Base-by-base conservation (phyloP, 2,797 vertebrate genomes). In the Lutjanus argentimaculatus region DNA sequence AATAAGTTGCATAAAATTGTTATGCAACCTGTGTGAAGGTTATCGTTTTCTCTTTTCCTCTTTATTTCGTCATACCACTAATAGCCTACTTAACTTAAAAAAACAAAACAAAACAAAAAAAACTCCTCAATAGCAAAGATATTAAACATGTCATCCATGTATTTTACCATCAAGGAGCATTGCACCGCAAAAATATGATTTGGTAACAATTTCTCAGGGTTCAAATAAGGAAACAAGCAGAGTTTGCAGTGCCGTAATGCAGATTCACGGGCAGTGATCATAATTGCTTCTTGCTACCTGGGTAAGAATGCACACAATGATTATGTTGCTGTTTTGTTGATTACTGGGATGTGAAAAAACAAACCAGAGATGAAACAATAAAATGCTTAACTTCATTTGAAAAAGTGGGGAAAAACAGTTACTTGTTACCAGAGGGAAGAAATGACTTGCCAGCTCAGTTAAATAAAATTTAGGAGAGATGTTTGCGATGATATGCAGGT, bases 11-110 rank as follows among this genome's bases (percentile, higher is more conserved):
- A 49, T 62, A 66, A 59, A 36, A 58, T 48, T 49, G 43, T 80
- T 77, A 80, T 6, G 53, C 36, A 85, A 78, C 55, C 52, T 40
- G 2, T 8, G 3, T n/a, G 56, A 80, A 72, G 55, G 53, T 49
- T 49, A 22, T 55, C 48, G 57, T 68, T 56, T 65, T 68, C 13
- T 22, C 21, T 8, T 45, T 30, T 40, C 3, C 19, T 43, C 53
- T 67, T 62, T 9, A 42, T 25, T 62, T 43, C 7, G 49, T 10
- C 17, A 17, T 6, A 22, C 1, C 2, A 36, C 14, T 45, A 7
- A 42, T 8, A 30, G 7, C 12, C 7, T 17, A 21, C n/a, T 36
- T 3, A 8, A 9, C 3, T 52, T 52, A 53, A 53, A 21, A 53
- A 56, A 56, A 14, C 7, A 22, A 22, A n/a, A n/a, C n/a, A n/a